phyloP scores from a whole-genome alignment of 2,888 invertebrate species.

The Drymonia ruficornis region DNA sequence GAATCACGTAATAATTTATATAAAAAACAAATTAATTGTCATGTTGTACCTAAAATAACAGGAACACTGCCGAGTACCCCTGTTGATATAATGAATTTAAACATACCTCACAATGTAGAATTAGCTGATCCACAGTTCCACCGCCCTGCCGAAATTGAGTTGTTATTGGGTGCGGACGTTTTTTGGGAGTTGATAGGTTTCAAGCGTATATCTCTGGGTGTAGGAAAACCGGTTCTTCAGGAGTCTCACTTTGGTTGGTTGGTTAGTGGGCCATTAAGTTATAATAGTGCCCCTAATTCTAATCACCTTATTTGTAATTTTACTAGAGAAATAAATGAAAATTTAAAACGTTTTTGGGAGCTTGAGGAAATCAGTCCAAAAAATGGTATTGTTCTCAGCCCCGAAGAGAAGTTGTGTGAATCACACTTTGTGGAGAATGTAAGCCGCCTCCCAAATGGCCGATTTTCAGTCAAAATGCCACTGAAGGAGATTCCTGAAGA shows the following conservation, averaged over 20 bases:
- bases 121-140: conserved; percentile 5
- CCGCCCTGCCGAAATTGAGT: not conserved
- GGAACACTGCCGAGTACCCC: not conserved
- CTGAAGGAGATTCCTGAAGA: no score
- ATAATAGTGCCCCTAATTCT: not conserved
- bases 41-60: conserved; percentile 9
- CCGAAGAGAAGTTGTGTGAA: no score
- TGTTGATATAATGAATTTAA: not conserved
- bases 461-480: no score
- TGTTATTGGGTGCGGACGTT: conserved; percentile 6
- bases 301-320: not conserved
- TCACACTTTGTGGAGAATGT: no score
- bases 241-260: conserved; percentile 6
- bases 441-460: no score
- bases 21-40: not conserved
- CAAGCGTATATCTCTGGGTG: conserved; percentile 1
- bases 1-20: not conserved
- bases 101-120: conserved; percentile 3
- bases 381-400: no score
- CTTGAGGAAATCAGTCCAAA: no score
- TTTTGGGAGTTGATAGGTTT: conserved; percentile 1
- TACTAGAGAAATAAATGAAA: conserved; percentile 3
- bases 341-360: no score
- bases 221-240: conserved; percentile 3
- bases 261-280: not conserved